Evolutionary conservation across 64 coral and sea anemone species (phyloP).

Genomic region (Orbicella faveolata): DNA sequence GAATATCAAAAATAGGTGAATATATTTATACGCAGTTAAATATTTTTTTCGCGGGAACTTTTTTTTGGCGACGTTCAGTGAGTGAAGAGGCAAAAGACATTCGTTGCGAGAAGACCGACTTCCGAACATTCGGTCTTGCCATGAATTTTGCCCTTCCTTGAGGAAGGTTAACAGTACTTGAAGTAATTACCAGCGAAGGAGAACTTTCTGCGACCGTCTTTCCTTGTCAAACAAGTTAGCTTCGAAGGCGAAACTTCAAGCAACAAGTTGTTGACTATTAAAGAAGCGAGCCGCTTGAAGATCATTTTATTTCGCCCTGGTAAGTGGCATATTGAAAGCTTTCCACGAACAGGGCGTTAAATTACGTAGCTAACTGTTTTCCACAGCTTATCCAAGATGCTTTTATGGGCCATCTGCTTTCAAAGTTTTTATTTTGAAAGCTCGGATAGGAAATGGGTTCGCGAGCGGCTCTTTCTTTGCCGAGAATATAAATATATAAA

Average conservation of each 20-base stretch:
- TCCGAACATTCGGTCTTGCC: background rate
- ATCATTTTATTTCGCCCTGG: background rate
- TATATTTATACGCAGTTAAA: constrained; percentile 71
- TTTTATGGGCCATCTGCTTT: constrained; percentile 1
- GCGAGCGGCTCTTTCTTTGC: background rate
- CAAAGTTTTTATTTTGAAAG: constrained; percentile 35
- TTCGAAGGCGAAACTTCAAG: constrained; percentile 24
- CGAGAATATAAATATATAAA: constrained; percentile 8
- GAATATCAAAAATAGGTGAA: constrained; percentile 50
- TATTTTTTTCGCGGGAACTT: constrained; percentile 73
- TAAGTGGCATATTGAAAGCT: background rate
- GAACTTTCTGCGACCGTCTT: background rate
- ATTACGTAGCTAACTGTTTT: background rate
- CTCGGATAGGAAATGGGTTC: constrained; percentile 14
- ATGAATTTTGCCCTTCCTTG: constrained; percentile 17
- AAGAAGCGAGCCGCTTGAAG: background rate
- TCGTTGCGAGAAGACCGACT: background rate
- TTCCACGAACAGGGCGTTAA: background rate
- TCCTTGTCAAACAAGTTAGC: background rate
- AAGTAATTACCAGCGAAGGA: background rate
- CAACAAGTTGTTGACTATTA: constrained; percentile 47
- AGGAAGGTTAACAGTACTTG: background rate
- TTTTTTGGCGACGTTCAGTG: constrained; percentile 17
- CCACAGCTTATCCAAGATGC: background rate
- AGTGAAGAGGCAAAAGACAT: constrained; percentile 7